phyloP scores from a whole-genome alignment of 2,888 invertebrate species.

The Homarus gammarus region DNA sequence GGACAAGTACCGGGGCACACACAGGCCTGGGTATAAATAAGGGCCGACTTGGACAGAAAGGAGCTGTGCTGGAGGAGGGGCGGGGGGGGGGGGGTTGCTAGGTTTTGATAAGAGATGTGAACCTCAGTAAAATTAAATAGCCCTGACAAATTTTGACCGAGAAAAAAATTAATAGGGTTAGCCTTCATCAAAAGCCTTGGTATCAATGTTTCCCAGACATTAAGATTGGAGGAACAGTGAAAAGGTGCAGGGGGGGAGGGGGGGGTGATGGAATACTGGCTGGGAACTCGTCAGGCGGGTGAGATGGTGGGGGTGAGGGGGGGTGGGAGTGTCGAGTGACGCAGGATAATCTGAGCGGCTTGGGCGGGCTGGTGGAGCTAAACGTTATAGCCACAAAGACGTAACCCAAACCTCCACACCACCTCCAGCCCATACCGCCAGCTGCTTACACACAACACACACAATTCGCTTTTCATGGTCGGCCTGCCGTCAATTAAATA shows the following conservation, averaged over 20 bases:
- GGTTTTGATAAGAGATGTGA: too few relatives aligned
- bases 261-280: neutral
- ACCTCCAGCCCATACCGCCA: neutral
- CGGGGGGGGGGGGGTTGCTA: too few relatives aligned
- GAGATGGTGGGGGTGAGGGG: neutral
- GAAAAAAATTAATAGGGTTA: too few relatives aligned
- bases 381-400: conserved; percentile 35
- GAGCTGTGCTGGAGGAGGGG: too few relatives aligned
- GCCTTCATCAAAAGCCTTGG: too few relatives aligned
- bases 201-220: too few relatives aligned
- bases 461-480: neutral
- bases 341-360: conserved; percentile 31
- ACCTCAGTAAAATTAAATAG: too few relatives aligned
- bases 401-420: conserved; percentile 34
- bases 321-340: neutral
- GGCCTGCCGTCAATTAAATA: neutral
- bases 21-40: too few relatives aligned
- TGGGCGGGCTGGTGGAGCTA: conserved; percentile 27
- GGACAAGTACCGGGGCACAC: too few relatives aligned
- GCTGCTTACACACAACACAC: neutral
- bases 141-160: too few relatives aligned
- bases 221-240: too few relatives aligned
- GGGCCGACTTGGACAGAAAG: too few relatives aligned
- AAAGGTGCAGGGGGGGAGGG: neutral
- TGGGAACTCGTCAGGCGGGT: neutral